Evolutionary conservation across 2,888 invertebrate genomes (phyloP), one percentile per base, ranked within the genome.

Genomic region (Thymelicus lineola): DNA sequence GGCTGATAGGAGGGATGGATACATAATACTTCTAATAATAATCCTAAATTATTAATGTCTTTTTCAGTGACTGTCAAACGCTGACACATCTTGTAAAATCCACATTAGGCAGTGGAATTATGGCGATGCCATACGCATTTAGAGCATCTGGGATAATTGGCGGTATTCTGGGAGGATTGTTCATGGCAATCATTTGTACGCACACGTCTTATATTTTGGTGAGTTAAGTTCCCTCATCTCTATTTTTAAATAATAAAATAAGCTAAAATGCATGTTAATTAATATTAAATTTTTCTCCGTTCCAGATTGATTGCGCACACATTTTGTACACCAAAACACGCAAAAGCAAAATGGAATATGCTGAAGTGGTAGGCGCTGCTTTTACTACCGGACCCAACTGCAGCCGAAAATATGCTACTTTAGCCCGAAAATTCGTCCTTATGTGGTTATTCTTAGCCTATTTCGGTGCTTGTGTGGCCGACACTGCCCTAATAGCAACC

Each of bases 161-260:
- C 75, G 98, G 98, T 7, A 90, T 97, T 38, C 87, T 95, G 64
- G 96, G 97, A 36, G 96, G 98, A 7, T 95, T 97, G 75, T 82
- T 95, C 60, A 96, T 98, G 73, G 98, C 98, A 67, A 81, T 95
- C 1, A 95, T 98, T 38, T 97, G 97, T 90, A 96, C 97, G 15
- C 98, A 98, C 84, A 98, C 98, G 85, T 97, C 98, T 80, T 97
- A 98, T 82, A 95, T 98, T 71, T 89, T 98, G 80, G 97, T 98
- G 45, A 60, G 60, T 67, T 69, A 61, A 45, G 15, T 64, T 46
- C 35, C 57, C 17, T 28, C 57, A 35, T 14, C 14, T 3, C 5
- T 14, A 12, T 17, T 12, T 1, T 5, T 65, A 60, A 48, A 50
- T 6, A 15, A 15, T 15, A 50, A 50, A 15, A 15, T 50, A 50